Evolutionary conservation across 2,888 invertebrate genomes (phyloP), one percentile per base, ranked within the genome.

Genomic region (Andrena praecox): DNA sequence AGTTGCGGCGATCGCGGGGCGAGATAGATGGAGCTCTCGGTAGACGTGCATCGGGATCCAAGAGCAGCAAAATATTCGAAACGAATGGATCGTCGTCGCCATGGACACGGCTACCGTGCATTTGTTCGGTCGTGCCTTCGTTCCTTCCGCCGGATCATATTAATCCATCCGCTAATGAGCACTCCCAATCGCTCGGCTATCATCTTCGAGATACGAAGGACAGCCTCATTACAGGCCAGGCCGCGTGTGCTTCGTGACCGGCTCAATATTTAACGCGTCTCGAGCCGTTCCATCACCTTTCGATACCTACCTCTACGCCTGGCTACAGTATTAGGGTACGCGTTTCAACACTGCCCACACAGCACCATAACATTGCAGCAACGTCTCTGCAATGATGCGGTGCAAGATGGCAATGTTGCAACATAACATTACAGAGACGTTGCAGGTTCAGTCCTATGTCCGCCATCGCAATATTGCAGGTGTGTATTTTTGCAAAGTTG

Each of bases 151-250:
- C 88, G 91, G 90, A 91, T 93, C 92, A 89, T 93, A 93, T 93
- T 93, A 93, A 93, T 93, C 91, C 92, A 77, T 82, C 8, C 84
- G 89, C 93, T 93, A 93, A 93, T 93, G 93, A 93, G 93, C 90
- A 71, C 77, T 80, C 82, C 85, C 81, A 88, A 89, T 88, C 86
- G 82, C 79, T 78, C 60, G 73, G 72, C 82, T 80, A 87, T 79
- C 87, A 52, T 84, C 76, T 66, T 50, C 42, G 62, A 89, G 89
- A 89, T 87, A 87, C 84, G 74, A 77, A 74, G 84, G 79, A 85
- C 83, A 79, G 76, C 81, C 90, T 90, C 90, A 84, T 88, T 88
- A 88, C 84, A 20, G 64, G 62, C 77, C 80, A 63, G 64, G 76
- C 77, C 81, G 81, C 77, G 85, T 80, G 83, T 85, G 80, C 85